Percentiles rank a stretch among this genome's conserved stretches.
phyloP scores from a whole-genome alignment of 2,888 invertebrate species.

The Agrotis ipsilon region DNA sequence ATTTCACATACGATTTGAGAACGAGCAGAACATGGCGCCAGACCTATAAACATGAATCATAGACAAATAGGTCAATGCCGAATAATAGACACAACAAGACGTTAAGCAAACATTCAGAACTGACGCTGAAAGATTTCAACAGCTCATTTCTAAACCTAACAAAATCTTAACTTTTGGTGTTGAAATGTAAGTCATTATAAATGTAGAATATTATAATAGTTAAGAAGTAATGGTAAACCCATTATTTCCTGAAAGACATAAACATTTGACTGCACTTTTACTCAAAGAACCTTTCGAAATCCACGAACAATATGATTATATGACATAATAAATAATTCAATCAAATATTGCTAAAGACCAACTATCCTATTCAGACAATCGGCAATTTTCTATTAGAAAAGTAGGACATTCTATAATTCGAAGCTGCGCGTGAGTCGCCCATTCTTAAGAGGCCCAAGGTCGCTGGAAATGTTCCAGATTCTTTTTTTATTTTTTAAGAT shows the following conservation, averaged over 20 bases:
- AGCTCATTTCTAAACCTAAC: constrained; percentile 15
- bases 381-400: constrained; percentile 77
- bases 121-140: constrained; percentile 30
- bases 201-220: neutral
- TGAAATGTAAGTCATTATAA: constrained; percentile 9
- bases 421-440: constrained; percentile 80
- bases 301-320: constrained; percentile 60
- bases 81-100: constrained; percentile 44
- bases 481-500: constrained; percentile 71
- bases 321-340: constrained; percentile 59
- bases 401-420: constrained; percentile 86
- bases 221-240: constrained; percentile 15
- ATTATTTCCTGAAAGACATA: constrained; percentile 31
- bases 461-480: constrained; percentile 88
- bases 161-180: constrained; percentile 8
- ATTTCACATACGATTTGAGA: constrained; percentile 18
- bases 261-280: constrained; percentile 38
- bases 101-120: constrained; percentile 15
- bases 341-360: constrained; percentile 57
- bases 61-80: constrained; percentile 57
- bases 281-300: constrained; percentile 50
- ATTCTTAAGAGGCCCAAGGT: constrained; percentile 87
- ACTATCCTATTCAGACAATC: constrained; percentile 60
- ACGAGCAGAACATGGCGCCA: constrained; percentile 31
- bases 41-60: constrained; percentile 38